Evolutionary conservation across 2,888 invertebrate species (phyloP).

Genomic region (Archips crataeganus): DNA sequence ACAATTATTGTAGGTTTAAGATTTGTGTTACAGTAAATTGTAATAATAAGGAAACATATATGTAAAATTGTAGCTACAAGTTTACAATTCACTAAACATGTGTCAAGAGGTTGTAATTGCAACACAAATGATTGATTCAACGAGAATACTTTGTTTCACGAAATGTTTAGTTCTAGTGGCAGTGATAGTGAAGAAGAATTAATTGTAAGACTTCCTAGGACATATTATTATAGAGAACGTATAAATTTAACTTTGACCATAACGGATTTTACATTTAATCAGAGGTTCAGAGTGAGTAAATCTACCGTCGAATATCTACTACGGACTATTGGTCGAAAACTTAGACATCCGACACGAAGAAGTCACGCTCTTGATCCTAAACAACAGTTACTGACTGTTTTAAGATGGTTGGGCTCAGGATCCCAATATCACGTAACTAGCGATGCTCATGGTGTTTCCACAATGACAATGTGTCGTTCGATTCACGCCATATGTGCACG

Average conservation of each 20-base stretch:
- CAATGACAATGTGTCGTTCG: neutral
- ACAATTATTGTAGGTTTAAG: too few relatives aligned
- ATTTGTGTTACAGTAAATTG: neutral
- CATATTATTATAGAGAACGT: too few relatives aligned
- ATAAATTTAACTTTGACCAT: too few relatives aligned
- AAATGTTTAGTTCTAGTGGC: too few relatives aligned
- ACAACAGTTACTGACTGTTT: neutral
- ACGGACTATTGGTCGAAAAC: conserved; percentile 19
- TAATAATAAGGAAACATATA: neutral
- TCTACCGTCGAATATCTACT: too few relatives aligned
- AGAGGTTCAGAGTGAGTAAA: too few relatives aligned
- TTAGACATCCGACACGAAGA: conserved; percentile 29
- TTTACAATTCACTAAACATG: neutral
- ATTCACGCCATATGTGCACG: neutral
- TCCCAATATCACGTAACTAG: neutral
- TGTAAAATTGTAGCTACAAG: neutral
- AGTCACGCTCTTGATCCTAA: conserved; percentile 14
- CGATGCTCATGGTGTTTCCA: neutral
- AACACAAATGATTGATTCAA: too few relatives aligned
- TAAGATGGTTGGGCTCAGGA: neutral
- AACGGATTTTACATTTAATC: too few relatives aligned
- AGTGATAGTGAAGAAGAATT: too few relatives aligned
- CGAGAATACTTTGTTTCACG: too few relatives aligned
- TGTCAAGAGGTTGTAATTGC: neutral
- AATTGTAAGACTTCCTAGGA: too few relatives aligned